Percentiles rank a stretch among this genome's conserved stretches.
Conservation (phyloP, 1,140 invertebrate genomes). For the Macrosteles quadrilineatus region DNA sequence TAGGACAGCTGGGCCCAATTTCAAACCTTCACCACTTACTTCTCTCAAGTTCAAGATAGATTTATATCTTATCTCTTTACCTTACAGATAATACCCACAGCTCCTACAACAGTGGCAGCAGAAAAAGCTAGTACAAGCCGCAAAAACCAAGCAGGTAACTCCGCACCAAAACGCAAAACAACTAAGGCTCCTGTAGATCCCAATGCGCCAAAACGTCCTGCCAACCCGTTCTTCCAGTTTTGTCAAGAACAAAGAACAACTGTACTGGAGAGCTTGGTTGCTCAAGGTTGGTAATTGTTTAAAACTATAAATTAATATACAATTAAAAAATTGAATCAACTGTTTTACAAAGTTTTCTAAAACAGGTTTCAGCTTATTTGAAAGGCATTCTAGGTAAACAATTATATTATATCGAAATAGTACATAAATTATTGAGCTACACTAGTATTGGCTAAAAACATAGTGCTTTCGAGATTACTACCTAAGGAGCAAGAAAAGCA, state of each 20-base stretch:
- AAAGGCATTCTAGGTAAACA: slow-evolving; percentile 38
- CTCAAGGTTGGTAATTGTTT: slow-evolving; percentile 47
- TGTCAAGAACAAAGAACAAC: slow-evolving; percentile 73
- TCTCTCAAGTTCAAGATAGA: too few relatives aligned
- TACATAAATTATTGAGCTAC: too few relatives aligned
- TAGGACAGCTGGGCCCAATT: too few relatives aligned
- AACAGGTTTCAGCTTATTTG: slow-evolving; percentile 45
- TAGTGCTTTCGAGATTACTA: too few relatives aligned
- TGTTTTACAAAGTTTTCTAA: slow-evolving; percentile 36
- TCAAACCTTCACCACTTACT: too few relatives aligned
- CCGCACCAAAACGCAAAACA: slow-evolving; percentile 48
- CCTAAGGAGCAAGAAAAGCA: too few relatives aligned
- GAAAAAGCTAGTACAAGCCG: neutral
- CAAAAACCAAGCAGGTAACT: neutral
- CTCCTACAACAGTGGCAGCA: neutral
- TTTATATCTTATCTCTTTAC: too few relatives aligned
- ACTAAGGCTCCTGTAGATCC: slow-evolving; percentile 64
- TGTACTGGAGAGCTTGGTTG: slow-evolving; percentile 58
- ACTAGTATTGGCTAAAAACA: too few relatives aligned
- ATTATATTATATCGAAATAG: too few relatives aligned
- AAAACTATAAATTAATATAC: too few relatives aligned
- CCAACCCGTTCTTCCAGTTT: slow-evolving; percentile 80
- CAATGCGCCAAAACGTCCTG: slow-evolving; percentile 75
- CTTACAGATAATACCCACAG: neutral
- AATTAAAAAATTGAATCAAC: too few relatives aligned